These are phyloP conservation scores for Larimichthys crocea DNA, from an alignment of 2,113 vertebrate genomes.

Conservation along the genomic window DNA sequence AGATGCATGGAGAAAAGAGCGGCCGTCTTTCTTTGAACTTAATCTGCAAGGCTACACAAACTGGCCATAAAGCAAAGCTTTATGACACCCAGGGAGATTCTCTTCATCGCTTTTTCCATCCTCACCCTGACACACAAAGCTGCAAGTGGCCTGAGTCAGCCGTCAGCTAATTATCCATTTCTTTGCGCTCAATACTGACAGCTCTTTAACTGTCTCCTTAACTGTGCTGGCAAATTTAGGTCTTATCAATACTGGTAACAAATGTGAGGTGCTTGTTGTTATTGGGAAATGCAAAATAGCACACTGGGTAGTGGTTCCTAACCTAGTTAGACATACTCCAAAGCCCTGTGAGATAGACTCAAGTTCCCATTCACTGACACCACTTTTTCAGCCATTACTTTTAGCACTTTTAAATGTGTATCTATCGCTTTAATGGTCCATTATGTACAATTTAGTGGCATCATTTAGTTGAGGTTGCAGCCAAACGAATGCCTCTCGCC, in stretches of 20 bases:
- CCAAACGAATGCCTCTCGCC: too few species aligned
- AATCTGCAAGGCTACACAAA: constrained; percentile 84
- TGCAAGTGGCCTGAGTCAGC: constrained; percentile 80
- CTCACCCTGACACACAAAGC: constrained; percentile 74
- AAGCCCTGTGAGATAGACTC: background rate
- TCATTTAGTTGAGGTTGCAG: too few species aligned
- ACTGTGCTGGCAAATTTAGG: constrained; percentile 67
- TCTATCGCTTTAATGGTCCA: too few species aligned
- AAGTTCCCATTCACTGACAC: background rate
- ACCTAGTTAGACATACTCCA: background rate
- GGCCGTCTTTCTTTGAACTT: constrained; percentile 80
- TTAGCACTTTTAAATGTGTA: background rate
- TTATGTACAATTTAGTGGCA: too few species aligned
- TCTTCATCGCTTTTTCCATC: constrained; percentile 78
- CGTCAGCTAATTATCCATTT: constrained; percentile 77
- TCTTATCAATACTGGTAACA: constrained; percentile 58
- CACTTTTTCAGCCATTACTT: background rate
- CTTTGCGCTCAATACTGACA: constrained; percentile 68
- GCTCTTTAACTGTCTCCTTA: constrained; percentile 62
- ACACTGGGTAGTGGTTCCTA: background rate
- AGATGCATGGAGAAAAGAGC: constrained; percentile 74
- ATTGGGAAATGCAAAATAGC: constrained; percentile 35
- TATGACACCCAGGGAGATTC: constrained; percentile 78
- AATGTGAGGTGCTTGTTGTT: constrained; percentile 35
- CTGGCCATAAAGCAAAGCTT: constrained; percentile 81